These are phyloP conservation scores for Sialis lutaria DNA, from an alignment of 2,888 invertebrate species.

Conservation along the genomic window DNA sequence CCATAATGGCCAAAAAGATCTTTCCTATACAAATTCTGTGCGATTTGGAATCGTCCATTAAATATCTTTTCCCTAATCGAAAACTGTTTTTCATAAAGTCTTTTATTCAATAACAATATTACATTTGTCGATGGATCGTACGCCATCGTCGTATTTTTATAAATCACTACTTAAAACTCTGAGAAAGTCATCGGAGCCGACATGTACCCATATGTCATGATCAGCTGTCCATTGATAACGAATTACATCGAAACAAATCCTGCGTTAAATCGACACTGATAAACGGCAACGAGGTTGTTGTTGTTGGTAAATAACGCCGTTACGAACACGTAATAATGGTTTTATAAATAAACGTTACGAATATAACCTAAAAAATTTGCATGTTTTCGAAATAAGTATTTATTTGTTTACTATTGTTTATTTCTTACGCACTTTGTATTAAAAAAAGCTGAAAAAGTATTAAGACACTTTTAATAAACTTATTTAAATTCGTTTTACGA, in stretches of 20 bases:
- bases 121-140: conserved; percentile 34
- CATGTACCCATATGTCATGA: conserved; percentile 18
- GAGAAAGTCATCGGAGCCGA: conserved; percentile 8
- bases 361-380: too few relatives aligned
- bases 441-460: too few relatives aligned
- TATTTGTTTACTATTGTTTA: too few relatives aligned
- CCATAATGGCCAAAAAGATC: conserved; percentile 84
- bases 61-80: conserved; percentile 41
- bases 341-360: too few relatives aligned
- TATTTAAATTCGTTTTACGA: too few relatives aligned
- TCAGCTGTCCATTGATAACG: conserved; percentile 17
- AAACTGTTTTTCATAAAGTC: conserved; percentile 40
- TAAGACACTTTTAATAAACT: too few relatives aligned
- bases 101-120: conserved; percentile 36
- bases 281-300: too few relatives aligned
- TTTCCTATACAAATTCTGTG: conserved; percentile 62
- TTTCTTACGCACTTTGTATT: too few relatives aligned
- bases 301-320: too few relatives aligned
- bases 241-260: not conserved
- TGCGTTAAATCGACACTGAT: too few relatives aligned
- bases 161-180: not conserved
- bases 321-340: too few relatives aligned
- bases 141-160: conserved; percentile 21
- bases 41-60: conserved; percentile 39
- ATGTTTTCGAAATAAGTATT: too few relatives aligned